Percentiles rank a stretch among this genome's conserved stretches.
phyloP scores from a whole-genome alignment of 2,113 vertebrate genomes.

The Zosterops borbonicus region DNA sequence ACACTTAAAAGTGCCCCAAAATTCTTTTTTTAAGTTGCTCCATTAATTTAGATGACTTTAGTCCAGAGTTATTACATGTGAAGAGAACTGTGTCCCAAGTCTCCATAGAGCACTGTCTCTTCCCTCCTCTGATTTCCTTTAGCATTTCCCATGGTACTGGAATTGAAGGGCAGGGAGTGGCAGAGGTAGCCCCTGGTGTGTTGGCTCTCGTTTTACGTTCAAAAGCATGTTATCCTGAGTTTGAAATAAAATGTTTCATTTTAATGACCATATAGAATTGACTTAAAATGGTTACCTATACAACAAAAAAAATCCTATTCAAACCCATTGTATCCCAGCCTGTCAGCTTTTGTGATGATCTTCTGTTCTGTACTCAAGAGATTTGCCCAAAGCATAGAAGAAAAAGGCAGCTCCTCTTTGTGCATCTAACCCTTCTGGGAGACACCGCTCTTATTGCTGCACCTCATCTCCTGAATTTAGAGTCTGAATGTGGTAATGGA shows the following conservation, averaged over 20 bases:
- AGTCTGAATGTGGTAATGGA: neutral
- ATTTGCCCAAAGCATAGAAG: neutral
- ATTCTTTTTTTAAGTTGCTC: neutral
- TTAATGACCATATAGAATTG: neutral
- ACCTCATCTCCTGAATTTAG: neutral
- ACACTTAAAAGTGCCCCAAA: neutral
- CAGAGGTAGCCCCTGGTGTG: neutral
- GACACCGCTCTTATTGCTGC: neutral
- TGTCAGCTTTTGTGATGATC: neutral
- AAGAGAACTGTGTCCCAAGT: neutral
- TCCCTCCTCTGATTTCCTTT: neutral
- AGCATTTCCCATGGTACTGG: neutral
- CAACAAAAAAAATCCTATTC: neutral
- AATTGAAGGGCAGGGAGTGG: neutral
- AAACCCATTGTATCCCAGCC: neutral
- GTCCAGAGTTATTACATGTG: neutral
- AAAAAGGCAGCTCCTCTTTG: neutral
- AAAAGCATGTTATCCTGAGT: neutral
- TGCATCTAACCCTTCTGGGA: neutral
- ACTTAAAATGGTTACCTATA: neutral
- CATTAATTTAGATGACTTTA: neutral
- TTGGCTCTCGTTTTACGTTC: neutral
- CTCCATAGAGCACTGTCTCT: neutral
- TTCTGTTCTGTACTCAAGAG: neutral
- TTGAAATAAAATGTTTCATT: neutral